These are phyloP conservation scores for Microchirus variegatus DNA, from an alignment of 2,797 vertebrate genomes.

Conservation along the genomic window DNA sequence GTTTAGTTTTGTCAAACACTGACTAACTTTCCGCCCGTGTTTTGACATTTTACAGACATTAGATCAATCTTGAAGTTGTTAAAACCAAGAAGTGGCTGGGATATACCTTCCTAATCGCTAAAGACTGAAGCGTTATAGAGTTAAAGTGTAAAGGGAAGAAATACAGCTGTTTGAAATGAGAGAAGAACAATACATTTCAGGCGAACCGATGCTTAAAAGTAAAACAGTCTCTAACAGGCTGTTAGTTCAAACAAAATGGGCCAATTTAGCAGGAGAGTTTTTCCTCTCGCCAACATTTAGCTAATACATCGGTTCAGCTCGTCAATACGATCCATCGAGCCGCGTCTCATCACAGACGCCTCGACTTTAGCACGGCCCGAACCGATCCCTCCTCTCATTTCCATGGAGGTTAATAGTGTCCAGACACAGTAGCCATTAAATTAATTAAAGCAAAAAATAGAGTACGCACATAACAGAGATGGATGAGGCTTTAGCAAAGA, in stretches of 20 bases:
- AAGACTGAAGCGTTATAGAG: no score
- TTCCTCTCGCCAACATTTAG: neutral
- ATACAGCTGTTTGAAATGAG: no score
- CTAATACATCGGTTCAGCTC: neutral
- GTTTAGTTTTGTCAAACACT: no score
- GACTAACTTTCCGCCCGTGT: no score
- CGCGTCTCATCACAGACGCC: constrained; percentile 16
- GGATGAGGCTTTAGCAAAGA: constrained; percentile 70
- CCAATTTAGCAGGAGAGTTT: neutral
- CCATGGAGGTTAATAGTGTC: constrained; percentile 71
- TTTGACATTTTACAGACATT: no score
- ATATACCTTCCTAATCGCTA: no score
- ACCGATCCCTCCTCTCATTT: constrained; percentile 48
- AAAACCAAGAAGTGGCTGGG: no score
- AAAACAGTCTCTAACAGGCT: no score
- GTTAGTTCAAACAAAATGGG: neutral
- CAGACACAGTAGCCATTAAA: constrained; percentile 74
- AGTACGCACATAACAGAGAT: constrained; percentile 73
- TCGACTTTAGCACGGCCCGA: constrained; percentile 36
- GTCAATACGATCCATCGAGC: constrained; percentile 18
- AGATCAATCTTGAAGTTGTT: no score
- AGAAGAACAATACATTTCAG: no score
- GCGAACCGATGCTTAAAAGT: no score
- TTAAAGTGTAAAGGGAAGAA: no score
- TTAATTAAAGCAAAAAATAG: constrained; percentile 80